phyloP scores from a whole-genome alignment of 2,113 vertebrate genomes.

The Hucho hucho region DNA sequence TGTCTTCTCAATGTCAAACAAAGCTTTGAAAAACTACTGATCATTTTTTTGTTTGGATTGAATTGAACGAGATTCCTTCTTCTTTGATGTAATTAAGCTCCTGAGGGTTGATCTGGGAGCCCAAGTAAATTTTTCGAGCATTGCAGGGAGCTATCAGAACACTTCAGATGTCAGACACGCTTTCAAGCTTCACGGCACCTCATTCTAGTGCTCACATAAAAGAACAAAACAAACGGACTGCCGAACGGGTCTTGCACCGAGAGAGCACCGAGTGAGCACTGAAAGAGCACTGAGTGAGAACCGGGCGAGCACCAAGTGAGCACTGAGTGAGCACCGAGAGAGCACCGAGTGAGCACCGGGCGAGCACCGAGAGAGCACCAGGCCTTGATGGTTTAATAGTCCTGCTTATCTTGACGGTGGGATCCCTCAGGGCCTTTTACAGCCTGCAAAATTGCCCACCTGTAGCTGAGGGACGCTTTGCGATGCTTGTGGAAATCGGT shows the following conservation, averaged over 20 bases:
- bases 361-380: neutral
- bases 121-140: constrained; percentile 76
- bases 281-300: too few relatives aligned
- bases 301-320: too few relatives aligned
- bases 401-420: constrained; percentile 59
- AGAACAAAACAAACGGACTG: constrained; percentile 45
- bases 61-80: constrained; percentile 83
- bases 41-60: constrained; percentile 78
- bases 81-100: constrained; percentile 93
- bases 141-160: constrained; percentile 73
- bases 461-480: constrained; percentile 60
- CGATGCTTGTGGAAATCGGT: constrained; percentile 42
- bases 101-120: constrained; percentile 80
- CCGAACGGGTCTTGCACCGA: neutral
- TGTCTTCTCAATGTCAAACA: constrained; percentile 83
- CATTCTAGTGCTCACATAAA: constrained; percentile 60
- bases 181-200: constrained; percentile 74
- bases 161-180: constrained; percentile 68
- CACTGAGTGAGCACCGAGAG: rapidly evolving
- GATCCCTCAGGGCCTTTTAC: constrained; percentile 63
- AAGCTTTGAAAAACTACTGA: constrained; percentile 83
- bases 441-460: constrained; percentile 72
- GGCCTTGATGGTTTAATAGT: constrained; percentile 55
- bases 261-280: neutral
- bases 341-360: neutral